Conservation (phyloP, 2,888 invertebrate species). For the Cerceris rybyensis region DNA sequence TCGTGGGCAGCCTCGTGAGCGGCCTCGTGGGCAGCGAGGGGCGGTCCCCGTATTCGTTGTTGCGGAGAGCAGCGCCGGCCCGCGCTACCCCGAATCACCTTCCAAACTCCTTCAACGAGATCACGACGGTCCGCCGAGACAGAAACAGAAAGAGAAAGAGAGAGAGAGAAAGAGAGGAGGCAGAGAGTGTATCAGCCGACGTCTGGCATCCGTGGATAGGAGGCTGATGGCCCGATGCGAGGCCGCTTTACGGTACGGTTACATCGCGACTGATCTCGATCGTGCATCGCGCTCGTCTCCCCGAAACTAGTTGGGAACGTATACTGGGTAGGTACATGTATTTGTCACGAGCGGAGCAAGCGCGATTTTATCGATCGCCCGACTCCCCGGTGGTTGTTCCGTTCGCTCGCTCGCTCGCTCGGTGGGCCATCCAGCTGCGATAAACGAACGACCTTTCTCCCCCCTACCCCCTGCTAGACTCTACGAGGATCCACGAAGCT, state of each 20-base stretch:
- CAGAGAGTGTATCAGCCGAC: constrained; percentile 62
- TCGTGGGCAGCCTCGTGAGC: too few relatives aligned
- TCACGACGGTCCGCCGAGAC: too few relatives aligned
- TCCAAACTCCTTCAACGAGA: too few relatives aligned
- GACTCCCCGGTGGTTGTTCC: constrained; percentile 21
- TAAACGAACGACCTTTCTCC: too few relatives aligned
- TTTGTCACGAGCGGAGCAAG: constrained; percentile 65
- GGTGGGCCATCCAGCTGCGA: too few relatives aligned
- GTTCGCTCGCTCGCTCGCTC: background rate
- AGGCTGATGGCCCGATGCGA: constrained; percentile 76
- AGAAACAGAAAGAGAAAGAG: too few relatives aligned
- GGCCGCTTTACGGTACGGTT: constrained; percentile 79
- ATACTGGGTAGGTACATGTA: constrained; percentile 44
- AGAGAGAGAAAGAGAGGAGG: constrained; percentile 12
- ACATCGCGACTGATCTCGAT: constrained; percentile 80
- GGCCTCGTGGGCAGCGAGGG: too few relatives aligned
- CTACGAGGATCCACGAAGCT: background rate
- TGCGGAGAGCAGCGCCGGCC: too few relatives aligned
- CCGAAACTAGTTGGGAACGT: constrained; percentile 57
- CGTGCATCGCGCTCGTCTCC: constrained; percentile 67
- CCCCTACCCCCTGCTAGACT: background rate
- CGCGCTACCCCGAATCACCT: too few relatives aligned
- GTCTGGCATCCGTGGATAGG: constrained; percentile 74
- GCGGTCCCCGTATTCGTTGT: too few relatives aligned
- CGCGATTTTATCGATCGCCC: constrained; percentile 76